These are phyloP conservation scores for Halcyon badia DNA, from an alignment of 2,797 vertebrate species.

Conservation along the genomic window DNA sequence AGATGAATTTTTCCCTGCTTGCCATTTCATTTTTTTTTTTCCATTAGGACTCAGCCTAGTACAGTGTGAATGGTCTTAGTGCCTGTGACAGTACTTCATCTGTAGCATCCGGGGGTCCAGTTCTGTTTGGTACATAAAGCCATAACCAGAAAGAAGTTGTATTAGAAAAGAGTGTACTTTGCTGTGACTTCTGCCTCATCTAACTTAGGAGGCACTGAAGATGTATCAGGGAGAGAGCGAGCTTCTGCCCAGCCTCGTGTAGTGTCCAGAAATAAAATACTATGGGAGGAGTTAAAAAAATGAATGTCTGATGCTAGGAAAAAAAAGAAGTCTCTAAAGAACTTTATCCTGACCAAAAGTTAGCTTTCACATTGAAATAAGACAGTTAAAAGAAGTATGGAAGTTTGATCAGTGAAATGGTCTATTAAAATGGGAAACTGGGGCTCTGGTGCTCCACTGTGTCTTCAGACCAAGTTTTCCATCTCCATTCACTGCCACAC, in stretches of 20 bases:
- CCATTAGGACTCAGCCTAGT: background rate
- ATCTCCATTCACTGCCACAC: background rate
- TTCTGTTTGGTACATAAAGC: background rate
- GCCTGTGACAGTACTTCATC: background rate
- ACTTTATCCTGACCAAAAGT: background rate
- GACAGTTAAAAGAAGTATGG: background rate
- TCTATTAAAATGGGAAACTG: background rate
- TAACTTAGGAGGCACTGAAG: background rate
- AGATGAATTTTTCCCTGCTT: background rate
- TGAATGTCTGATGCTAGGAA: background rate
- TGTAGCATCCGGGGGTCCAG: background rate
- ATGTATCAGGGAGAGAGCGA: accelerated
- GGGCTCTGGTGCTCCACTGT: background rate
- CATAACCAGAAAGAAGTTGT: background rate
- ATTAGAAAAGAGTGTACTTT: background rate
- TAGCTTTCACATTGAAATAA: background rate
- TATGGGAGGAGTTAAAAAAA: background rate
- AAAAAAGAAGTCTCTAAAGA: background rate
- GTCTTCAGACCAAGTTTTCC: background rate
- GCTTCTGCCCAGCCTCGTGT: background rate
- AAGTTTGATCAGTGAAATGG: background rate
- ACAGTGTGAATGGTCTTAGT: background rate
- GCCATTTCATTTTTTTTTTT: background rate
- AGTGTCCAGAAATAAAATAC: background rate
- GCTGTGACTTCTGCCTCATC: background rate